phyloP scores from a whole-genome alignment of 2,113 vertebrate genomes.

The Globicephala melas region DNA sequence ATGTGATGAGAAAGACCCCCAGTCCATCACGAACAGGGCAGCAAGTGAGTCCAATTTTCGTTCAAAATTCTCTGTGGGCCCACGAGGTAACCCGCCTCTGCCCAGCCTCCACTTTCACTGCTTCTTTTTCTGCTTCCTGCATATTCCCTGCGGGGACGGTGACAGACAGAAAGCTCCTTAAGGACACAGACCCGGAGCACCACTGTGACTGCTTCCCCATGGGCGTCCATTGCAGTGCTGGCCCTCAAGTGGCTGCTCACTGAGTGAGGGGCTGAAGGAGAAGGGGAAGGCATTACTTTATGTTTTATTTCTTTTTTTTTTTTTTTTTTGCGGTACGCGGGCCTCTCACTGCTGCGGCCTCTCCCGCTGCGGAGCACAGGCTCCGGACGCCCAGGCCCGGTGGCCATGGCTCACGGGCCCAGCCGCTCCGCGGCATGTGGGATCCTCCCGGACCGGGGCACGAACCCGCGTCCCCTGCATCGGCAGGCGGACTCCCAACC shows the following conservation, averaged over 20 bases:
- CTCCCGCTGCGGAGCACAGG: too few species aligned
- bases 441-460: too few species aligned
- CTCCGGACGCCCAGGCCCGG: too few species aligned
- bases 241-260: neutral
- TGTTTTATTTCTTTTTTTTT: too few species aligned
- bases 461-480: too few species aligned
- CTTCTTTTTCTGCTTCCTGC: neutral
- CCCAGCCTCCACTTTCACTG: neutral
- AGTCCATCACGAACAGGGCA: neutral
- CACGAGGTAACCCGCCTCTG: neutral
- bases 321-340: too few species aligned
- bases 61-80: neutral
- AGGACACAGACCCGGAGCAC: neutral
- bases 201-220: neutral
- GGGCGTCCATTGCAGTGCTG: accelerated
- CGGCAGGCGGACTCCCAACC: too few species aligned
- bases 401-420: too few species aligned
- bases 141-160: accelerated
- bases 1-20: neutral
- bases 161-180: neutral
- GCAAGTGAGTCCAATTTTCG: neutral
- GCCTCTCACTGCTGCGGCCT: too few species aligned
- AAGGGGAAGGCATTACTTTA: neutral
- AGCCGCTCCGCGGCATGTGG: too few species aligned
- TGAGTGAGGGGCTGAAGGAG: neutral